Evolutionary conservation across 2,888 invertebrate genomes (phyloP), one percentile per base, ranked within the genome.

Genomic region (Bellardia bayeri): DNA sequence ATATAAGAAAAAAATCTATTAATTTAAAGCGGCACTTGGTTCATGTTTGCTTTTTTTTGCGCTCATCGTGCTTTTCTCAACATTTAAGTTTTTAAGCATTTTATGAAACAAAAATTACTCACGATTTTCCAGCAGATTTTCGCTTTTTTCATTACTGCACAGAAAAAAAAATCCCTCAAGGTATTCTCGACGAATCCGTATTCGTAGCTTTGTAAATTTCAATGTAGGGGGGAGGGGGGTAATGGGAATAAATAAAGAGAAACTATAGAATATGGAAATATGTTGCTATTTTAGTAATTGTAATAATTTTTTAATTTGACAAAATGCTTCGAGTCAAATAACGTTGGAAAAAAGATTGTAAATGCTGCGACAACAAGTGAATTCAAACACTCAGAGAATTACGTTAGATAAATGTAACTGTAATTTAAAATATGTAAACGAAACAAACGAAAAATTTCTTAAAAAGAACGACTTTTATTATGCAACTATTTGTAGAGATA

Each of bases 231-330:
- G 40, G 6, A 23, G 11, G 11, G n/a, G 9, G 16, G n/a, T 6
- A 16, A 1, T 16, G 16, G 16, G 9, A 45, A 37, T 9, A 33
- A 71, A 58, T 16, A 0, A 14, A 51, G 8, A 13, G 9, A 61
- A 76, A 42, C 37, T 64, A 56, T 42, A 11, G 6, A 63, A 37
- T 16, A 64, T 51, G 9, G 33, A 75, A 82, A 69, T 79, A 66
- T 51, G 42, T 61, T 74, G 82, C 75, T 71, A 80, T 72, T 83
- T 83, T 45, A 83, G 64, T 76, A 76, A 83, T 83, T 83, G 69
- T 64, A 63, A 80, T 76, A 83, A 74, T 86, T 79, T 83, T 83
- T 76, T 83, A 87, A 86, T 82, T 76, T 83, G 23, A 58, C 33
- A 76, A 80, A 80, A 66, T 80, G 86, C 86, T 81, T 33, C 33